phyloP scores from a whole-genome alignment of 2,113 vertebrate genomes.

The Mus spicilegus region DNA sequence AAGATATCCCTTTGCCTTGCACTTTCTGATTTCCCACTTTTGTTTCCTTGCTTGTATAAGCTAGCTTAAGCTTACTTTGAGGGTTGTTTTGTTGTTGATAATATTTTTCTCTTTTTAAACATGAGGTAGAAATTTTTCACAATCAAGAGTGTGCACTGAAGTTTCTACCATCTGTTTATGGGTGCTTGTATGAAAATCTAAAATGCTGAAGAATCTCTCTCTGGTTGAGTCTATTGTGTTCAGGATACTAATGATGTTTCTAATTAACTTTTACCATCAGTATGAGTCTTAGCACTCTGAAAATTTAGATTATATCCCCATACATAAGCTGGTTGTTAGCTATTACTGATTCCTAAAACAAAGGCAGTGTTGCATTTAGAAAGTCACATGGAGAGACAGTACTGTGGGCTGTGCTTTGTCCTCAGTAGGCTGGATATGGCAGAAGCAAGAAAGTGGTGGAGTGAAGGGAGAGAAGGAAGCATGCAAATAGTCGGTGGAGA shows the following conservation, averaged over 20 bases:
- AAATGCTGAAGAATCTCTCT: neutral
- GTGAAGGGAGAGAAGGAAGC: neutral
- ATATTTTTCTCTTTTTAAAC: neutral
- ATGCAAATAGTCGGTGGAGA: neutral
- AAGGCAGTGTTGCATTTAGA: neutral
- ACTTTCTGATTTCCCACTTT: neutral
- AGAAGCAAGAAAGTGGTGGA: neutral
- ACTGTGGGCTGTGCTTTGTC: neutral
- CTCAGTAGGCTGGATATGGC: neutral
- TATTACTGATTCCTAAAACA: neutral
- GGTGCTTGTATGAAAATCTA: neutral
- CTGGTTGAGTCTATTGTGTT: neutral
- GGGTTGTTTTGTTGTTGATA: neutral
- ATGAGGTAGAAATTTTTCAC: neutral
- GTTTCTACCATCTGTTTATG: neutral
- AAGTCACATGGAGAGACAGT: neutral
- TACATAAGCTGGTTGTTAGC: neutral
- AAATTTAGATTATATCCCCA: neutral
- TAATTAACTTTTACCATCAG: neutral
- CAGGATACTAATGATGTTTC: neutral
- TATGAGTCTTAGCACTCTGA: neutral
- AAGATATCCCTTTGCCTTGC: neutral
- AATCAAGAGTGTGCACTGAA: neutral
- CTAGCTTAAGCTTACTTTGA: neutral
- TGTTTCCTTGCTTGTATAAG: neutral